phyloP scores from a whole-genome alignment of 2,888 invertebrate genomes.

The Malthinus seriepunctatus region DNA sequence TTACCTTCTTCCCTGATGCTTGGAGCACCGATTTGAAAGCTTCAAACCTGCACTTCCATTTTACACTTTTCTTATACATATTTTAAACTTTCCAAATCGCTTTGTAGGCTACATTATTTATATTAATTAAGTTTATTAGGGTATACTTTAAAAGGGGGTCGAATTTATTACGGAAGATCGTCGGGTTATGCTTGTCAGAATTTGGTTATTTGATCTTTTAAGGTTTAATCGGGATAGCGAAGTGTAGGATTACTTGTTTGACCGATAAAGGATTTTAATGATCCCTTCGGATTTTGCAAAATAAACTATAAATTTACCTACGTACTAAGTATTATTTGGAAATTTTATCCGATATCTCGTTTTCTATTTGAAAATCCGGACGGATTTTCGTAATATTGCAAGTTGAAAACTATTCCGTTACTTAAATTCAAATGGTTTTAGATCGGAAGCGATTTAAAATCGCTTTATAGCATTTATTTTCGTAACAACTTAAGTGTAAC shows the following conservation, averaged over 20 bases:
- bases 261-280: conserved; percentile 24
- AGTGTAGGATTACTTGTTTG: conserved; percentile 22
- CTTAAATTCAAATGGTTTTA: no score
- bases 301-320: no score
- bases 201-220: conserved; percentile 16
- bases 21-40: conserved; percentile 26
- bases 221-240: conserved; percentile 10
- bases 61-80: conserved; percentile 10
- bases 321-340: no score
- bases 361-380: no score
- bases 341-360: no score
- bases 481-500: no score
- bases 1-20: conserved; percentile 34
- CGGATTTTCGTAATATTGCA: no score
- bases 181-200: conserved; percentile 12
- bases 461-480: no score
- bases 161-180: conserved; percentile 6
- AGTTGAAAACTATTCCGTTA: no score
- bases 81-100: no score
- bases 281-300: conserved; percentile 1
- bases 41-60: conserved; percentile 19
- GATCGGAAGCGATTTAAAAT: no score
- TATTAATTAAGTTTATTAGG: background rate
- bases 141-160: background rate
- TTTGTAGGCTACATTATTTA: no score